Conservation (phyloP, 1,140 invertebrate species). For the Cephus cinctus region DNA sequence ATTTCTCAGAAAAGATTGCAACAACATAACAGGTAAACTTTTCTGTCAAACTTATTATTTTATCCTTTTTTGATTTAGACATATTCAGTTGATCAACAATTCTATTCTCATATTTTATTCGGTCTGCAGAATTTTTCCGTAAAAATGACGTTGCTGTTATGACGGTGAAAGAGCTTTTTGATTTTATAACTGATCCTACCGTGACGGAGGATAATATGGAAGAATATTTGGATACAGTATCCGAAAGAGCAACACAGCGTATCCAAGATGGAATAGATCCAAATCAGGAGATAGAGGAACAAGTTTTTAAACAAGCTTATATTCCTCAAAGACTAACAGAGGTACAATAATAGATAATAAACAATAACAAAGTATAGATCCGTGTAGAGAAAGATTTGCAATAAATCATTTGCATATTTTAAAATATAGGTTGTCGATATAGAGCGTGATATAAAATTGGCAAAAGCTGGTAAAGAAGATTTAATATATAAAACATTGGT, state of each 20-base stretch:
- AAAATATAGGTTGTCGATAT: slow-evolving; percentile 75
- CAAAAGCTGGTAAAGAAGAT: slow-evolving; percentile 73
- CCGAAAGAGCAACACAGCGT: slow-evolving; percentile 64
- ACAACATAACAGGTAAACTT: slow-evolving; percentile 74
- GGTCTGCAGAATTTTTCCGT: slow-evolving; percentile 80
- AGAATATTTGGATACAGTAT: slow-evolving; percentile 70
- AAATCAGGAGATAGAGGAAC: slow-evolving; percentile 75
- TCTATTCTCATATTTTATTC: slow-evolving; percentile 7
- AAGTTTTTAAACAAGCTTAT: slow-evolving; percentile 92
- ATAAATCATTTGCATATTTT: slow-evolving; percentile 8
- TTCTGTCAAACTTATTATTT: not conserved
- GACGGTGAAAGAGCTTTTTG: slow-evolving; percentile 89
- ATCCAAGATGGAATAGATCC: slow-evolving; percentile 64
- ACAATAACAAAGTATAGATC: slow-evolving; percentile 3
- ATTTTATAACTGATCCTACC: slow-evolving; percentile 91
- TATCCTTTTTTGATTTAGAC: not conserved
- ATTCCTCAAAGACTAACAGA: slow-evolving; percentile 94
- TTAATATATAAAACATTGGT: slow-evolving; percentile 82
- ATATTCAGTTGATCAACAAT: not conserved
- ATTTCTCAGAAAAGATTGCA: slow-evolving; percentile 93
- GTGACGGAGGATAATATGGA: slow-evolving; percentile 84
- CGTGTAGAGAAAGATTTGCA: not conserved
- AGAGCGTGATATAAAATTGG: slow-evolving; percentile 83
- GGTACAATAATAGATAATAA: slow-evolving; percentile 53
- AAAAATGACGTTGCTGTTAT: slow-evolving; percentile 87